These are phyloP conservation scores for Heliconius charithonia DNA, from an alignment of 2,888 invertebrate genomes.

Conservation along the genomic window DNA sequence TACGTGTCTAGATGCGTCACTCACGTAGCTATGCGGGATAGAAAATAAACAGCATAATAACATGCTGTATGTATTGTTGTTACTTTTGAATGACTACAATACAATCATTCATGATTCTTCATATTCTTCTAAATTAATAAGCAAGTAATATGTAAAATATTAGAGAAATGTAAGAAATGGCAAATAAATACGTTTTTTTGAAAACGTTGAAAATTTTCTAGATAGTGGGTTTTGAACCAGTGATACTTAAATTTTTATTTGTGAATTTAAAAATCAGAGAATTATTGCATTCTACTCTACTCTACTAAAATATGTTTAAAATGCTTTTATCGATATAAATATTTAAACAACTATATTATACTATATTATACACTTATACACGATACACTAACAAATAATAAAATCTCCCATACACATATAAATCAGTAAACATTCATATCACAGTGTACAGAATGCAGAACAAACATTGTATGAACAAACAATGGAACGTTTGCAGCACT, in stretches of 20 bases:
- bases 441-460: conserved; percentile 51
- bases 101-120: background rate
- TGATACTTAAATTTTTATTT: background rate
- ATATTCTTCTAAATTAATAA: background rate
- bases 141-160: background rate
- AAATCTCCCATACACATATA: background rate
- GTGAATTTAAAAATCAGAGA: background rate
- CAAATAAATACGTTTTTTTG: background rate
- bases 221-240: too few relatives aligned
- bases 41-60: background rate
- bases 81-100: background rate
- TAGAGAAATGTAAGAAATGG: background rate
- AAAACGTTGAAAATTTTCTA: too few relatives aligned
- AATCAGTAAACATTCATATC: conserved; percentile 44
- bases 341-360: background rate
- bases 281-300: too few relatives aligned
- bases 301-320: too few relatives aligned
- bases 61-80: background rate
- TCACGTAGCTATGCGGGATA: conserved; percentile 2
- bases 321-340: background rate
- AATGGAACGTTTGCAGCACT: conserved; percentile 31
- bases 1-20: background rate
- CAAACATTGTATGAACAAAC: conserved; percentile 37
- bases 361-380: background rate
- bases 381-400: background rate